Evolutionary conservation across 2,113 vertebrate species (phyloP), one percentile per base, ranked within the genome.

Genomic region (Corythoichthys intestinalis): DNA sequence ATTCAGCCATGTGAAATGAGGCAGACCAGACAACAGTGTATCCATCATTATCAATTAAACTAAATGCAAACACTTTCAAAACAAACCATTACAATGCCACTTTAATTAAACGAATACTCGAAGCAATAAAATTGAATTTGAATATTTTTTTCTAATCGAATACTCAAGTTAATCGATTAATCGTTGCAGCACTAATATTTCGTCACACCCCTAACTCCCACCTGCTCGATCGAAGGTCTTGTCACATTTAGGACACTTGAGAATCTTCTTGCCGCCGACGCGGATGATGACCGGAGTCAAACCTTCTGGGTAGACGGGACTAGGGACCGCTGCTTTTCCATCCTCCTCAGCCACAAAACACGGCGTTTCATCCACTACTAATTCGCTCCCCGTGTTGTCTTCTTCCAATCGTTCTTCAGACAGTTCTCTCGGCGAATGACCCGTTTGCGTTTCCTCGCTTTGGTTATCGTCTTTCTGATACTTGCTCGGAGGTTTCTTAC

Each of bases 181-280:
- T 1, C 20, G 20, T 28, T 28, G 20, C 20, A 28, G 20, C 20
- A 28, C 20, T 28, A 28, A 28, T 28, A 28, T 28, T 28, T 28
- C 20, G 20, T 28, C 20, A 28, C 20, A 28, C 20, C 20, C 20
- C 20, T 28, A 28, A 17, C 66, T 57, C 94, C 87, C 92, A 99
- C 97, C 97, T 94, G 95, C 90, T 15, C 97, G 94, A 86, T 99
- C 96, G 91, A 99, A 99, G 9, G 90, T 94, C 88, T 98, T 99
- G 70, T 95, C 94, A 87, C 97, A 99, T 75, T 95, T 97, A 68
- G 97, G 97, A 74, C 97, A 99, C 59, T 96, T 92, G 70, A 98
- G 86, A 1, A 86, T 93, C 81, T 95, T 98, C 87, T 95, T 98
- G 90, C 88, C 95, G 78, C 92, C 86, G 67, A 80, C 94, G 1